Conservation (phyloP, 1,140 invertebrate genomes). For the Camponotus pennsylvanicus region DNA sequence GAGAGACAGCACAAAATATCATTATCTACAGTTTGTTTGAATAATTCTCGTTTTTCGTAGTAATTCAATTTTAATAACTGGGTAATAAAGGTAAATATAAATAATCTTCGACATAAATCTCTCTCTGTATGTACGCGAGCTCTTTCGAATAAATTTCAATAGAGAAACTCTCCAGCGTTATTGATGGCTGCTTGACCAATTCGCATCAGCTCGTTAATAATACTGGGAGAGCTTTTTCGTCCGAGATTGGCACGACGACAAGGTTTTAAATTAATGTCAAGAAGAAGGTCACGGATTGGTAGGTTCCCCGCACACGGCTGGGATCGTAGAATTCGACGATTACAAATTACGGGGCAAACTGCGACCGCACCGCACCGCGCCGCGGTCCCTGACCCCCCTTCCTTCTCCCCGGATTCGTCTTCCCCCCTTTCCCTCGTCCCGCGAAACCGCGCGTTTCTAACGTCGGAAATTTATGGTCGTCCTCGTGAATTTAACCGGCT, state of each 20-base stretch:
- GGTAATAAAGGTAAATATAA: conserved; percentile 19
- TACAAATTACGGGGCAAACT: conserved; percentile 69
- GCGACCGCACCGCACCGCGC: conserved; percentile 54
- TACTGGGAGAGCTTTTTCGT: conserved; percentile 59
- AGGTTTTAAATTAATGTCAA: conserved; percentile 62
- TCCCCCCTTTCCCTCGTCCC: background rate
- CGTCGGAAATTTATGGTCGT: conserved; percentile 70
- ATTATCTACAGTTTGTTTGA: background rate
- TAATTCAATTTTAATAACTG: background rate
- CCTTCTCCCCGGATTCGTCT: background rate
- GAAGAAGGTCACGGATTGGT: conserved; percentile 51
- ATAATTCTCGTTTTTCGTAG: background rate
- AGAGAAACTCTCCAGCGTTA: conserved; percentile 11
- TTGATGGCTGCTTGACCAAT: conserved; percentile 41
- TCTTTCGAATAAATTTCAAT: background rate
- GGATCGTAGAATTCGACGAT: conserved; percentile 60
- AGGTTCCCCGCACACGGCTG: conserved; percentile 42
- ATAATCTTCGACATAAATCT: conserved; percentile 28
- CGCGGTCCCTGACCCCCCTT: background rate
- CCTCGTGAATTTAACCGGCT: conserved; percentile 68
- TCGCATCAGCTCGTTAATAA: conserved; percentile 61
- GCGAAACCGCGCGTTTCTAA: conserved; percentile 58
- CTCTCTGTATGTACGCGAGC: too few species aligned
- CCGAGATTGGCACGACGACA: conserved; percentile 45
- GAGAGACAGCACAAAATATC: background rate